Evolutionary conservation across 2,888 invertebrate genomes (phyloP).

Genomic region (Ectemnius lituratus): DNA sequence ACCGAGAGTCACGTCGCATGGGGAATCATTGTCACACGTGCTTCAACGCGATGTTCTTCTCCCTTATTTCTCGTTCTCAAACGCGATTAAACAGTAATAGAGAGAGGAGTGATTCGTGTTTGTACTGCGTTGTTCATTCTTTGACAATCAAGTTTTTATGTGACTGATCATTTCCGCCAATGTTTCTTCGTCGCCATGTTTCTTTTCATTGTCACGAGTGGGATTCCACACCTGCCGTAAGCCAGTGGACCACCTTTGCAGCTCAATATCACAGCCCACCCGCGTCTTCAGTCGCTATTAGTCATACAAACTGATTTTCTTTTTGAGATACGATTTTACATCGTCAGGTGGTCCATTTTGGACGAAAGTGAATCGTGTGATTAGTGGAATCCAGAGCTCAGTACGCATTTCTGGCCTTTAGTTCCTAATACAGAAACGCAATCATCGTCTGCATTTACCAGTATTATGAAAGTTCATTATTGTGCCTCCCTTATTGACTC

Average conservation of each 20-base stretch:
- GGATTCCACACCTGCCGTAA: not conserved
- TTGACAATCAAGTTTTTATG: slow-evolving; percentile 20
- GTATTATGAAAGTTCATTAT: slow-evolving; percentile 36
- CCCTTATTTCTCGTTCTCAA: slow-evolving; percentile 9
- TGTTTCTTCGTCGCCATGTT: not conserved
- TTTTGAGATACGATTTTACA: slow-evolving; percentile 9
- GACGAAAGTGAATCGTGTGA: too few relatives aligned
- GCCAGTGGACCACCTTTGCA: not conserved
- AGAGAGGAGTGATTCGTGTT: slow-evolving; percentile 16
- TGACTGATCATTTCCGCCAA: slow-evolving; percentile 34
- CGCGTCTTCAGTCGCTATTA: not conserved
- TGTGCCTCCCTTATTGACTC: slow-evolving; percentile 36
- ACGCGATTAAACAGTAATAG: slow-evolving; percentile 21
- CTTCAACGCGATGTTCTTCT: slow-evolving; percentile 12
- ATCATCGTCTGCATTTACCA: slow-evolving; percentile 36
- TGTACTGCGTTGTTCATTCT: slow-evolving; percentile 23
- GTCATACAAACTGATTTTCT: not conserved
- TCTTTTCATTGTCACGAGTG: not conserved
- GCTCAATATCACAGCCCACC: not conserved
- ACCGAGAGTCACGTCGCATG: not conserved
- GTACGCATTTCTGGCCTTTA: slow-evolving; percentile 32
- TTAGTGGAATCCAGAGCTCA: not conserved
- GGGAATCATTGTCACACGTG: not conserved
- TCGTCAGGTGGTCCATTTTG: not conserved
- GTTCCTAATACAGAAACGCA: slow-evolving; percentile 44